Conservation (phyloP, 2,888 invertebrate genomes). For the Malacosoma neustria region DNA sequence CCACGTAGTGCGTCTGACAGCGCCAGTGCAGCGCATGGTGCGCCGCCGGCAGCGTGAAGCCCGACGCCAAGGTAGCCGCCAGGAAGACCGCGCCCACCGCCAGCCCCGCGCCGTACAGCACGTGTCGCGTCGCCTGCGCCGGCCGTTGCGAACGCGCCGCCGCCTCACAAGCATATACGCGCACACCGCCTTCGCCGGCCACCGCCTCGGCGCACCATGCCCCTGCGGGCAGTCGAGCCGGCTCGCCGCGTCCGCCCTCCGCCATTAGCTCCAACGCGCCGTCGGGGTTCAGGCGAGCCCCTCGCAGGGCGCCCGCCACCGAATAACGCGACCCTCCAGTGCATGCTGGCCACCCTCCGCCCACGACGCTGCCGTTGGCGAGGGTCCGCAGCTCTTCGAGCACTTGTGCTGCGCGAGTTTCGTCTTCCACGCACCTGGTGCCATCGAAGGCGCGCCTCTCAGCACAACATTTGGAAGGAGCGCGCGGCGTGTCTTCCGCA, state of each 20-base stretch:
- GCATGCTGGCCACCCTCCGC: constrained; percentile 74
- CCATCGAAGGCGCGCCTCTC: constrained; percentile 76
- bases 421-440: constrained; percentile 56
- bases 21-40: constrained; percentile 92
- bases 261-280: constrained; percentile 63
- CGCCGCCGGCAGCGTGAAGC: constrained; percentile 85
- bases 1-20: constrained; percentile 91
- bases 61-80: constrained; percentile 85
- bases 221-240: constrained; percentile 50
- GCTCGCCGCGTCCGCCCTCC: constrained; percentile 21
- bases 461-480: constrained; percentile 82
- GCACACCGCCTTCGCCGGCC: constrained; percentile 33
- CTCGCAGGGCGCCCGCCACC: constrained; percentile 72
- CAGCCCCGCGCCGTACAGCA: constrained; percentile 84
- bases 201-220: constrained; percentile 73
- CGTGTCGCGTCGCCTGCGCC: constrained; percentile 76
- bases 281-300: constrained; percentile 63
- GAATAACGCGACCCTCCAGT: constrained; percentile 63
- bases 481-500: constrained; percentile 43
- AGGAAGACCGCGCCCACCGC: constrained; percentile 88
- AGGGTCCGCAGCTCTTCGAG: constrained; percentile 37
- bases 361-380: constrained; percentile 46
- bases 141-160: constrained; percentile 49
- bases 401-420: constrained; percentile 35
- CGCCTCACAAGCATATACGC: constrained; percentile 67